A percentile compares a stretch with the other conserved stretches of the same genome.
Conservation (phyloP, 2,888 invertebrate species). For the Zootermopsis nevadensis region DNA sequence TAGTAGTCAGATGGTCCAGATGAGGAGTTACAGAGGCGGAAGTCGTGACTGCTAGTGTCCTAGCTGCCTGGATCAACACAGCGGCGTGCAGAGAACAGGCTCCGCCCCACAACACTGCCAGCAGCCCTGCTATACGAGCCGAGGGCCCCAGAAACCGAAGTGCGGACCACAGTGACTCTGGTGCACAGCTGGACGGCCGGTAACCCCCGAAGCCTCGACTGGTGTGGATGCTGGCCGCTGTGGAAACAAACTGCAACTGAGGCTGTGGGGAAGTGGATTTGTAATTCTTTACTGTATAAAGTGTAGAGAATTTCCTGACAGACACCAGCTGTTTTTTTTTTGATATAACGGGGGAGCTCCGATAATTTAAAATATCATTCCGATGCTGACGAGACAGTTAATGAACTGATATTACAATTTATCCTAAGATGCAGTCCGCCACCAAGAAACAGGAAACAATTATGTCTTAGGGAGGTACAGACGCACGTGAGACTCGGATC, state of each 20-base stretch:
- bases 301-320: background rate
- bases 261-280: too few species aligned
- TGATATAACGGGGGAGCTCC: background rate
- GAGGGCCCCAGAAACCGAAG: constrained; percentile 61
- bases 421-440: too few species aligned
- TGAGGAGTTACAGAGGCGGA: background rate
- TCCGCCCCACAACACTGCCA: constrained; percentile 67
- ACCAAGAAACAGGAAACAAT: too few species aligned
- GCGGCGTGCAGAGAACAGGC: constrained; percentile 69
- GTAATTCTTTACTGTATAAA: too few species aligned
- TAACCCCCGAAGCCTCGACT: constrained; percentile 65
- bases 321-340: background rate
- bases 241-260: background rate
- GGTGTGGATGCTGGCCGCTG: constrained; percentile 73
- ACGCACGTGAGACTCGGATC: too few species aligned
- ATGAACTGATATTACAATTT: too few species aligned
- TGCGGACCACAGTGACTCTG: constrained; percentile 56
- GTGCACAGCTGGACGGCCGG: constrained; percentile 59
- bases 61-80: constrained; percentile 67
- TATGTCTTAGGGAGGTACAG: too few species aligned
- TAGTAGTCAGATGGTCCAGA: background rate
- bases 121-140: constrained; percentile 59
- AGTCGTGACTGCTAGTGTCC: constrained; percentile 61
- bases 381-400: too few species aligned
- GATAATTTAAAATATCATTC: background rate